Evolutionary conservation across 92 coral and sea anemone genomes (phyloP), one percentile per base, ranked within the genome.

Genomic region (Pocillopora meandrina): DNA sequence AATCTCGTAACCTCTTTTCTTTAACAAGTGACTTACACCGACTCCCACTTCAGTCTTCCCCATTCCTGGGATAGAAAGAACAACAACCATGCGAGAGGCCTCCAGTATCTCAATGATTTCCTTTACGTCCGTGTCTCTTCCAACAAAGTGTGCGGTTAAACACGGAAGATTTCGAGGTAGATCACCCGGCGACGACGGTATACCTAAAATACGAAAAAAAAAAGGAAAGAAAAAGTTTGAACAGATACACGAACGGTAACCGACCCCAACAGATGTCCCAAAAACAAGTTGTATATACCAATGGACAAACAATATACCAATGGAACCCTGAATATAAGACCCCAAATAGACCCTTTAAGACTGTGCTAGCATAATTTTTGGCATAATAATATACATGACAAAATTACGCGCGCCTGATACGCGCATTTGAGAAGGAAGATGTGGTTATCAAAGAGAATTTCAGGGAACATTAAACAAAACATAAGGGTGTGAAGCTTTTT

Each of bases 31-130:
- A 26, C 90, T 81, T 19, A 82, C 88, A 20, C 83, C 64, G 9
- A 55, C 82, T 35, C 87, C 90, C 3, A 90, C 86, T 75, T 57
- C 16, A 13, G 93, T 77, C 74, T 90, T 90, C 17, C 93, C 93
- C 75, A 72, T 72, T 35, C 93, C 93, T 65, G 93, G 93, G 19
- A 80, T 72, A 9, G 86, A 82, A 21, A 78, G 16, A 26, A 86
- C 13, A 0, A 65, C 78, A 14, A 86, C 31, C 80, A 87, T 61
- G 19, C 76, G 90, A 2, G 11, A 10, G 15, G 74, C 17, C 61
- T 59, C 17, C 10, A 80, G 75, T 80, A 66, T 55, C n/a, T 55
- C 12, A 21, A 67, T 36, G 65, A 80, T 68, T 67, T 66, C 20
- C 0, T 67, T 15, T 65, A 65, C 75, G 13, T 56, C 84, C 18